Evolutionary conservation across 1,140 invertebrate genomes (phyloP), one percentile per base, ranked within the genome.

Genomic region (Melipona quadrifasciata): DNA sequence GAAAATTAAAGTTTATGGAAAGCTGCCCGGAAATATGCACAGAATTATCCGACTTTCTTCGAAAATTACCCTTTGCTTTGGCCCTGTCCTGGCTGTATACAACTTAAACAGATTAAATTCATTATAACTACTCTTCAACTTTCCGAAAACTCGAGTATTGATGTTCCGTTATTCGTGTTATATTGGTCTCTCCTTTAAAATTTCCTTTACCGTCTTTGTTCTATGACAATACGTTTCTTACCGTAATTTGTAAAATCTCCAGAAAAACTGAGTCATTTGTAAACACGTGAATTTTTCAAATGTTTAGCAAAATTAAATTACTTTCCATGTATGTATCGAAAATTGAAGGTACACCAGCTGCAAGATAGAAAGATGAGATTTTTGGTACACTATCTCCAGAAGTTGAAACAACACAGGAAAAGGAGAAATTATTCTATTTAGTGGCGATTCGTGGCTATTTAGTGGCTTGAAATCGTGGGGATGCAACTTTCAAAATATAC

Each of bases 1-100:
- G 16, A 27, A 53, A n/a, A 76, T 67, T 47, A 68, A 82, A 58
- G 57, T 68, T 75, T 47, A 55, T 39, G 61, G 39, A 80, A 34
- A 27, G 14, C 10, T 8, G 24, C 19, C 16, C 21, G 8, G 27
- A 61, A 72, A 64, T 39, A 2, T n/a, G 11, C 12, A 31, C 24
- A 24, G 71, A 58, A 58, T 58, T 19, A 11, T 3, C 31, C 4
- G 3, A n/a, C 1, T 39, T 10, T 24, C 21, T 80, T 2, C 1
- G 0, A 55, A 24, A 31, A 16, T 58, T 31, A 24, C 14, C 55
- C 19, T 72, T 72, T 72, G 55, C 72, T 47, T 51, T 1, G 12
- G 24, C 24, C 79, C n/a, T 51, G 12, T 51, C 31, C 8, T 1
- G 17, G 21, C 16, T 8, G 6, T n/a, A 0, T 65, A 65, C 61